Percentiles rank a stretch among this genome's conserved stretches.
Evolutionary conservation across 2,113 vertebrate genomes (phyloP).

Genomic region (Labeo rohita): DNA sequence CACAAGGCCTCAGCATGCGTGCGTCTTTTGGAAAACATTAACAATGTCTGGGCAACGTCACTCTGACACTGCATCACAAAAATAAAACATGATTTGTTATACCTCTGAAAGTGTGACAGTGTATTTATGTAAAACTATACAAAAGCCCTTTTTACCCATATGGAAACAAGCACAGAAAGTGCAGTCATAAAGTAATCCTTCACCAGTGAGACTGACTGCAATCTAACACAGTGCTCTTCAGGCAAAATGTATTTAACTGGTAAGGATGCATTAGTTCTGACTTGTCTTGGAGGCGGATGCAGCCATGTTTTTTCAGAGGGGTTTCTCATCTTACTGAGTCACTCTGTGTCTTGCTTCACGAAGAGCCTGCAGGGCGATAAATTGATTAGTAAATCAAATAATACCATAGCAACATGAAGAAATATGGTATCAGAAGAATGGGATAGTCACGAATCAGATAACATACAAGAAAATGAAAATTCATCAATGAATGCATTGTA

Average conservation of each 20-base stretch:
- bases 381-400: background rate
- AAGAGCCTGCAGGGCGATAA: constrained; percentile 62
- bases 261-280: background rate
- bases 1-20: background rate
- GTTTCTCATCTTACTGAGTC: constrained; percentile 41
- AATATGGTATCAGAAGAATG: background rate
- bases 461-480: background rate
- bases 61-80: constrained; percentile 21
- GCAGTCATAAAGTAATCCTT: background rate
- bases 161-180: constrained; percentile 5
- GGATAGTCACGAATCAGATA: background rate
- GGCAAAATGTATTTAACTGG: constrained; percentile 24
- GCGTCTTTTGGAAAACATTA: constrained; percentile 9
- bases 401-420: background rate
- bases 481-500: background rate
- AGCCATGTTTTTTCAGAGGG: constrained; percentile 10
- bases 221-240: constrained; percentile 8
- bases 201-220: background rate
- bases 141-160: background rate
- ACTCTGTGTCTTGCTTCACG: constrained; percentile 59
- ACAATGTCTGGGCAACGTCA: background rate
- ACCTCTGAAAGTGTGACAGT: background rate
- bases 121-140: constrained; percentile 18
- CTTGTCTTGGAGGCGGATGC: constrained; percentile 18
- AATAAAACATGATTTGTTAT: background rate